These are phyloP conservation scores for Heteromormyrus szaboi DNA, from an alignment of 2,797 vertebrate genomes.

Conservation along the genomic window DNA sequence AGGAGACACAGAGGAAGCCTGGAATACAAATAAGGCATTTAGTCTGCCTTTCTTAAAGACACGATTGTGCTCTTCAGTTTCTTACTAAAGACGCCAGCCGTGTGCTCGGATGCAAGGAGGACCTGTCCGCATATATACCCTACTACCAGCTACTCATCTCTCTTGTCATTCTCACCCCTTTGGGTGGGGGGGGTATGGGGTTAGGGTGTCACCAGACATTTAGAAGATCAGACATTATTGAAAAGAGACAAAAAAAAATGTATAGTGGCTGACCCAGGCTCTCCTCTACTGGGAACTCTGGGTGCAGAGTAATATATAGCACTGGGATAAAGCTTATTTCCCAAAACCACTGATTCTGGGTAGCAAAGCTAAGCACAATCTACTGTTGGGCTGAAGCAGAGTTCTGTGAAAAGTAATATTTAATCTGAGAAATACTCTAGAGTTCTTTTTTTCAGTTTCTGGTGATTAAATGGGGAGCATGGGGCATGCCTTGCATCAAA, in stretches of 20 bases:
- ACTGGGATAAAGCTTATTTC: neutral
- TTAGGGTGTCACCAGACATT: neutral
- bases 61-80: conserved; percentile 55
- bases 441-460: neutral
- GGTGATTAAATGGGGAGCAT: conserved; percentile 10
- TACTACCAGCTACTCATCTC: neutral
- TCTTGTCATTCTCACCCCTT: neutral
- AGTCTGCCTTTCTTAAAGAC: conserved; percentile 58
- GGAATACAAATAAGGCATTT: conserved; percentile 66
- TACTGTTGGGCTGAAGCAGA: conserved; percentile 10
- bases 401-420: conserved; percentile 25
- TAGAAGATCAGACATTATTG: neutral
- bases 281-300: neutral
- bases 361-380: neutral
- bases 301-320: neutral
- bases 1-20: conserved; percentile 51
- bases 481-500: neutral
- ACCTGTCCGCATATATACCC: neutral
- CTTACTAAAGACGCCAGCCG: conserved; percentile 23
- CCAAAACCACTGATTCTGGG: neutral
- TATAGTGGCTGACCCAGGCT: neutral
- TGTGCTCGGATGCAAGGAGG: neutral
- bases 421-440: conserved; percentile 28
- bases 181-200: no score
- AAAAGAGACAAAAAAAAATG: neutral